phyloP scores from a whole-genome alignment of 2,888 invertebrate species.

The Gerris lacustris region DNA sequence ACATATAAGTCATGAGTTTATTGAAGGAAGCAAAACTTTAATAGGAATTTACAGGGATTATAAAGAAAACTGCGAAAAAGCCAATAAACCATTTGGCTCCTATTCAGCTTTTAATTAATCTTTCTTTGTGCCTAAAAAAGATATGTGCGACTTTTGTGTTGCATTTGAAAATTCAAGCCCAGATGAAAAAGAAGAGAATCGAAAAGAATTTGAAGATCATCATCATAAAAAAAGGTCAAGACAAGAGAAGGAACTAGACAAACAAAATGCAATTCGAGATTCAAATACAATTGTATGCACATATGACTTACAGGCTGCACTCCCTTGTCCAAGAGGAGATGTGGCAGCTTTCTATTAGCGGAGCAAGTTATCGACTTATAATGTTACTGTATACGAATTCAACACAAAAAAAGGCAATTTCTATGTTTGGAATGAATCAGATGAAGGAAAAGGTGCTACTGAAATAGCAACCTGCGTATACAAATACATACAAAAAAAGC shows the following conservation, averaged over 20 bases:
- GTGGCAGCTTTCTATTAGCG: not conserved
- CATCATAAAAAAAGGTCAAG: not conserved
- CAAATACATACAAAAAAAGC: too few relatives aligned
- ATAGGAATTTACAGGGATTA: not conserved
- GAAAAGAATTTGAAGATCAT: not conserved
- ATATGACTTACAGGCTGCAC: conserved; percentile 1
- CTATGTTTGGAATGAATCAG: not conserved
- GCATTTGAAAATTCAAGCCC: not conserved
- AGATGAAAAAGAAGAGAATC: not conserved
- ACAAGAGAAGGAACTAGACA: not conserved
- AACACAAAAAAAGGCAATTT: not conserved
- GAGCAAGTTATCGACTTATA: not conserved
- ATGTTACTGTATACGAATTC: not conserved
- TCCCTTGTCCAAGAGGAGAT: not conserved
- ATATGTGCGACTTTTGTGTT: conserved; percentile 1
- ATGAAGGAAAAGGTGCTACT: not conserved
- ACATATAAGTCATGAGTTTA: not conserved
- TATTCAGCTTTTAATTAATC: not conserved
- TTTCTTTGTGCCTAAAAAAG: not conserved
- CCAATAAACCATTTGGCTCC: not conserved
- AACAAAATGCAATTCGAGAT: not conserved
- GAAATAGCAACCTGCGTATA: not conserved
- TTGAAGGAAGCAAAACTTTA: not conserved
- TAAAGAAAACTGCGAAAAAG: not conserved
- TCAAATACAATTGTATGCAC: not conserved